Evolutionary conservation across 2,888 invertebrate species (phyloP).

Genomic region (Rugalucina vietnamica): DNA sequence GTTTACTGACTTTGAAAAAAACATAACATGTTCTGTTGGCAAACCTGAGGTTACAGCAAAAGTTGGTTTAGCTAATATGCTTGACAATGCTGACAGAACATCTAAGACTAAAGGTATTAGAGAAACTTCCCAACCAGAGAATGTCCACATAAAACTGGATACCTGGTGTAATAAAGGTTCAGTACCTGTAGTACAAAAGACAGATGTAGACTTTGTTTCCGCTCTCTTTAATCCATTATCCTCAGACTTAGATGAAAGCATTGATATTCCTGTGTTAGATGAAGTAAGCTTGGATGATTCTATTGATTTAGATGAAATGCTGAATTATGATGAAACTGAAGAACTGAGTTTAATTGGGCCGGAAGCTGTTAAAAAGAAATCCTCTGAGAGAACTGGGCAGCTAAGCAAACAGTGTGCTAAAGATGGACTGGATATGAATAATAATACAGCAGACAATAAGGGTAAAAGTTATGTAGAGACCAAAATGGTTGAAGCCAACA

Average conservation of each 20-base stretch:
- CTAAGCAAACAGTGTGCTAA: background rate
- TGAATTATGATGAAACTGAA: background rate
- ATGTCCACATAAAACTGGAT: no score
- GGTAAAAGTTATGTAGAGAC: background rate
- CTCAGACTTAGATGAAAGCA: conserved; percentile 44
- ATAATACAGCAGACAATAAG: background rate
- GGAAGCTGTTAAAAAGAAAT: no score
- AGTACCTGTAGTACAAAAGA: no score
- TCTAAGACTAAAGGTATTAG: no score
- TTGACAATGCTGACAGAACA: no score
- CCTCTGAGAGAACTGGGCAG: background rate
- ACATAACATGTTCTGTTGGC: no score
- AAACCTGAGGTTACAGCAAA: no score
- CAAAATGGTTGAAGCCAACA: background rate
- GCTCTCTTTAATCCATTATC: conserved; percentile 42
- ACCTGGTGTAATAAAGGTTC: no score
- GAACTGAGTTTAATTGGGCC: background rate
- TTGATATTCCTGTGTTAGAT: conserved; percentile 27
- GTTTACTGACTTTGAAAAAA: no score
- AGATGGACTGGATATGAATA: background rate
- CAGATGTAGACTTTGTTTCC: conserved; percentile 7
- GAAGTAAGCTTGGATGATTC: conserved; percentile 47
- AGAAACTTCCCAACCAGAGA: no score
- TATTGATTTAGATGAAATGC: conserved; percentile 37
- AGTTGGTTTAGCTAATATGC: no score